These are phyloP conservation scores for Colletes collaris DNA, from an alignment of 2,888 invertebrate species.

Conservation along the genomic window DNA sequence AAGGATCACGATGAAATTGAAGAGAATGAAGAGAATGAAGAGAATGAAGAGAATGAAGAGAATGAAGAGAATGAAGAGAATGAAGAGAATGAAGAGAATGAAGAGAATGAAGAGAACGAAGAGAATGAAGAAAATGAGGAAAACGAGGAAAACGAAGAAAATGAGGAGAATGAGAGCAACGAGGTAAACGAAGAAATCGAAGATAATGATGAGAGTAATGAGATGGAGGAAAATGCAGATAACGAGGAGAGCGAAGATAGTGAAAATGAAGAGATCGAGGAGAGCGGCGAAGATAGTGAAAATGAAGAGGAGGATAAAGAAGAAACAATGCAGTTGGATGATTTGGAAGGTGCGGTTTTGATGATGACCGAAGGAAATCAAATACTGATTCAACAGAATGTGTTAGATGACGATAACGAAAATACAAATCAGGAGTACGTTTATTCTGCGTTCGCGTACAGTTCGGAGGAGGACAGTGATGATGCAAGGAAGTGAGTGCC, in stretches of 20 bases:
- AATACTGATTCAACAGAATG: conserved; percentile 78
- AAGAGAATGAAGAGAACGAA: conserved; percentile 48
- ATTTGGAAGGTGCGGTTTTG: conserved; percentile 79
- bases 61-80: conserved; percentile 51
- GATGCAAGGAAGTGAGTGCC: conserved; percentile 75
- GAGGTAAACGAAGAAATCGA: conserved; percentile 7
- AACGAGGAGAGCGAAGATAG: conserved; percentile 34
- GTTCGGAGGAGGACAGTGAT: conserved; percentile 56
- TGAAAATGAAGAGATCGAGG: conserved; percentile 40
- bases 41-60: conserved; percentile 3
- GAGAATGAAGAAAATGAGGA: conserved; percentile 45
- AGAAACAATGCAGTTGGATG: conserved; percentile 54
- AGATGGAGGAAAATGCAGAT: conserved; percentile 45
- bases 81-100: conserved; percentile 53
- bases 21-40: background rate
- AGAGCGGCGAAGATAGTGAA: conserved; percentile 28
- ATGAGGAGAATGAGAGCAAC: background rate
- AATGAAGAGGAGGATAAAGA: conserved; percentile 48
- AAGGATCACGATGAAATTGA: conserved; percentile 12
- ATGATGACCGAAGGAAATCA: conserved; percentile 81
- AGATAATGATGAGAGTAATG: conserved; percentile 60
- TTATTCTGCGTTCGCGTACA: conserved; percentile 50
- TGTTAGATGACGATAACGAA: conserved; percentile 75
- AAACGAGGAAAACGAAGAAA: conserved; percentile 53
- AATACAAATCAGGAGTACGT: conserved; percentile 71